Evolutionary conservation across 2,113 vertebrate species (phyloP), one percentile per base, ranked within the genome.

Genomic region (Zootoca vivipara): DNA sequence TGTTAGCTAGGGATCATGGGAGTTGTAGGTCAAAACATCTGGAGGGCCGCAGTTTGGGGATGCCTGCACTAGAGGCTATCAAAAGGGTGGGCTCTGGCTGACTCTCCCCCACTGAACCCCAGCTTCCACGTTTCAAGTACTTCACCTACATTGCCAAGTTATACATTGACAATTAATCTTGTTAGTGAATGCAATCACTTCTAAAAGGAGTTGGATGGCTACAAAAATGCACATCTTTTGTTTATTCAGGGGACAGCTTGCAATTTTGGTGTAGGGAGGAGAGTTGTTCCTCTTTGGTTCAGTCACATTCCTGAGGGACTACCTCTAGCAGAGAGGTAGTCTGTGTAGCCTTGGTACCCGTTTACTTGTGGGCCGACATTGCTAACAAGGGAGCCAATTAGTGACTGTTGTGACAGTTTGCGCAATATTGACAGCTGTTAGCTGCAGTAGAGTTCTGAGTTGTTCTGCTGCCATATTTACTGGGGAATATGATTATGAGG

Each of bases 381-480:
- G 42, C 10, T 88, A 92, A 18, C 3, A 3, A 78, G n/a, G 9
- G 16, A 86, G 6, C 69, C 82, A 91, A 83, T 94, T 84, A 90
- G 83, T 90, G 18, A 20, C 42, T 79, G 30, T 72, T 91, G 64
- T 35, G 82, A 81, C 91, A 73, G 30, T 81, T 89, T 83, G 64
- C 28, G 2, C 67, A 84, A 58, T 85, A 72, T 16, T 28, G 46
- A 83, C 0, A 5, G 77, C 2, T 0, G 42, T 85, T 82, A 42
- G 65, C 9, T 33, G 20, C 73, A 40, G 2, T 28, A 30, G 0
- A 0, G 9, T 58, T 86, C 69, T 73, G 42, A 18, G 65, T 52
- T 65, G 33, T 78, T 64, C 58, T 62, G 46, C 15, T 24, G 67
- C 70, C 73, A 87, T 87, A 89, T 10, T 52, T 92, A n/a, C 35